phyloP scores from a whole-genome alignment of 1,140 invertebrate genomes.

The Drosophila nigromelanica region DNA sequence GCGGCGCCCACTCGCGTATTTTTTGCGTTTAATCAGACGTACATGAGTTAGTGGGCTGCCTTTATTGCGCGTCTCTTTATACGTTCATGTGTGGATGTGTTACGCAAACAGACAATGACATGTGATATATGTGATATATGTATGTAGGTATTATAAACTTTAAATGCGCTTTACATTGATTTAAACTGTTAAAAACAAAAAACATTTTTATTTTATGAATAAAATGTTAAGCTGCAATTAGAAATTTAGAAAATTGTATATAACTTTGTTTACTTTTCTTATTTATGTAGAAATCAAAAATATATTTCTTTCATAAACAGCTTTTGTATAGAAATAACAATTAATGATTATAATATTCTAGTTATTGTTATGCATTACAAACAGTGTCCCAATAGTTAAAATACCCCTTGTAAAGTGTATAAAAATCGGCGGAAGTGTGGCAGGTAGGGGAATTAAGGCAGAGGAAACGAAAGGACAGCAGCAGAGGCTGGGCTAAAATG shows the following conservation, averaged over 20 bases:
- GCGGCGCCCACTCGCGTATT: constrained; percentile 40
- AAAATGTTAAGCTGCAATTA: no score
- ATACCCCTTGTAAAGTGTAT: constrained; percentile 20
- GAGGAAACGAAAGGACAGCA: constrained; percentile 16
- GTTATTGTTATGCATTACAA: no score
- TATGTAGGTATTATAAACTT: neutral
- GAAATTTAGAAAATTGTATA: constrained; percentile 2
- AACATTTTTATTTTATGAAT: no score
- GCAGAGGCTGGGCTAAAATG: constrained; percentile 58
- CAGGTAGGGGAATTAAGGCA: no score
- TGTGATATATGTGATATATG: neutral
- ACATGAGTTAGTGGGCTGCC: constrained; percentile 60
- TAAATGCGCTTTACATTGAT: neutral
- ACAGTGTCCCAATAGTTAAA: neutral
- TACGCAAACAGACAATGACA: constrained; percentile 1
- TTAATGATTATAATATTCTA: no score
- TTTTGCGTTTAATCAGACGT: constrained; percentile 76
- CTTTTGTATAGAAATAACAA: no score
- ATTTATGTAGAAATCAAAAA: neutral
- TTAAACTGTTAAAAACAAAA: neutral
- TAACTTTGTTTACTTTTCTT: neutral
- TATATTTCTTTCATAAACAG: neutral
- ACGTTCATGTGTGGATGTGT: constrained; percentile 7
- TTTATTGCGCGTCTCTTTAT: constrained; percentile 49
- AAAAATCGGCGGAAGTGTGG: constrained; percentile 25